These are phyloP conservation scores for Platichthys flesus DNA, from an alignment of 2,113 vertebrate genomes.

Conservation along the genomic window DNA sequence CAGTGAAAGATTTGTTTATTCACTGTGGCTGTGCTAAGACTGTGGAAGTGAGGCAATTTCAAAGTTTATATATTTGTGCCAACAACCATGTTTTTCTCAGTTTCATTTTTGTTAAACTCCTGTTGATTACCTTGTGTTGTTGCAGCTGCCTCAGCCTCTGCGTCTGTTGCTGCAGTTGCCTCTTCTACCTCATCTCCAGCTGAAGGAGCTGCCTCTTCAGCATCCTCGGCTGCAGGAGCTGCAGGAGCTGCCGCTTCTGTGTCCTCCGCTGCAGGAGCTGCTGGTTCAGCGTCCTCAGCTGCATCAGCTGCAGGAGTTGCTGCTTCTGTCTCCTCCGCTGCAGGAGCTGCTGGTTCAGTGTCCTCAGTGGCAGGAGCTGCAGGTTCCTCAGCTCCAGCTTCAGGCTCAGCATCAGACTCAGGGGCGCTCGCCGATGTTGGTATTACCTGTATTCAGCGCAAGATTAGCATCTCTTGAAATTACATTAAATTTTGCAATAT, in stretches of 20 bases:
- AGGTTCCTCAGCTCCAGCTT: not conserved
- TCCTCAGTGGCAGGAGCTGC: not conserved
- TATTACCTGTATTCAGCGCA: conserved; percentile 18
- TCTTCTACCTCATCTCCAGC: not conserved
- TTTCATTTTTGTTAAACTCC: not conserved
- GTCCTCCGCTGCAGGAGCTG: not conserved
- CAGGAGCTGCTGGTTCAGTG: not conserved
- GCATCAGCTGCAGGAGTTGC: no score
- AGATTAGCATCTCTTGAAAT: not conserved
- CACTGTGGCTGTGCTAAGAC: not conserved
- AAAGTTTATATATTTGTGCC: not conserved
- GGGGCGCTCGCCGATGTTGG: not conserved
- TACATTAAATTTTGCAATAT: not conserved
- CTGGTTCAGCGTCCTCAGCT: not conserved
- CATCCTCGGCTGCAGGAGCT: not conserved
- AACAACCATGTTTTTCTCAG: not conserved
- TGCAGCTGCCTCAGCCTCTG: not conserved
- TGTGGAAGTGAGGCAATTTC: not conserved
- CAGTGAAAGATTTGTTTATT: not conserved
- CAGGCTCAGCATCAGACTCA: not conserved
- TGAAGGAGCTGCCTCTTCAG: not conserved
- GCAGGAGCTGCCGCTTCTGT: not conserved
- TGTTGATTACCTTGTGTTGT: conserved; percentile 25
- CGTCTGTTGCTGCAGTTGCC: not conserved
- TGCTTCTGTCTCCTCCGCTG: no score